These are phyloP conservation scores for Dermolepida albohirtum DNA, from an alignment of 2,888 invertebrate genomes.

Conservation along the genomic window DNA sequence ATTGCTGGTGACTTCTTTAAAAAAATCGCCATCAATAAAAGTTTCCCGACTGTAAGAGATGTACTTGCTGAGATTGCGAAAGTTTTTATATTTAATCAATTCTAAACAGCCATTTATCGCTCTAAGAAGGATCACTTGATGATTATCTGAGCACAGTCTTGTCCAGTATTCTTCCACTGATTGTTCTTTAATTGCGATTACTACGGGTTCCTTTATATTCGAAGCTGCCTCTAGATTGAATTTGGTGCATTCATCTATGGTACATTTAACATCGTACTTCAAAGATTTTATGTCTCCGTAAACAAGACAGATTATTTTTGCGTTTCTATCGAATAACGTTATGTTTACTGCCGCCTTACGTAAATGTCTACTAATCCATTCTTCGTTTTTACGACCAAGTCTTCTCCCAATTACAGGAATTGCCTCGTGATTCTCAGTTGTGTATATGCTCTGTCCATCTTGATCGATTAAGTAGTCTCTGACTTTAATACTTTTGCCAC, in stretches of 20 bases:
- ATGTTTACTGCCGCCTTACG: not conserved
- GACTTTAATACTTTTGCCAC: not conserved
- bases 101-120: constrained; percentile 5
- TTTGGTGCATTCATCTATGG: not conserved
- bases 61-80: not conserved
- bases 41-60: constrained; percentile 3
- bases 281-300: constrained; percentile 2
- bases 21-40: constrained; percentile 11
- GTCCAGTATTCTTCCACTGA: constrained; percentile 12
- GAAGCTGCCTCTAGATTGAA: not conserved
- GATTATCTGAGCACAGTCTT: not conserved
- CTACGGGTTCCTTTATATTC: not conserved
- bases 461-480: not conserved
- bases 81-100: constrained; percentile 11
- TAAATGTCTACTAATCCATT: constrained; percentile 19
- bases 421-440: not conserved
- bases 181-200: not conserved
- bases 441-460: not conserved
- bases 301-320: not conserved
- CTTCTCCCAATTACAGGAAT: constrained; percentile 4
- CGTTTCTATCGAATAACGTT: not conserved
- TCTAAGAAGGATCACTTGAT: not conserved
- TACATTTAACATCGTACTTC: constrained; percentile 2
- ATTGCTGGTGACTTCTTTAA: not conserved
- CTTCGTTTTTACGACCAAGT: not conserved